Base-by-base conservation (phyloP, 2,888 invertebrate genomes). In the Emmelina monodactyla region DNA sequence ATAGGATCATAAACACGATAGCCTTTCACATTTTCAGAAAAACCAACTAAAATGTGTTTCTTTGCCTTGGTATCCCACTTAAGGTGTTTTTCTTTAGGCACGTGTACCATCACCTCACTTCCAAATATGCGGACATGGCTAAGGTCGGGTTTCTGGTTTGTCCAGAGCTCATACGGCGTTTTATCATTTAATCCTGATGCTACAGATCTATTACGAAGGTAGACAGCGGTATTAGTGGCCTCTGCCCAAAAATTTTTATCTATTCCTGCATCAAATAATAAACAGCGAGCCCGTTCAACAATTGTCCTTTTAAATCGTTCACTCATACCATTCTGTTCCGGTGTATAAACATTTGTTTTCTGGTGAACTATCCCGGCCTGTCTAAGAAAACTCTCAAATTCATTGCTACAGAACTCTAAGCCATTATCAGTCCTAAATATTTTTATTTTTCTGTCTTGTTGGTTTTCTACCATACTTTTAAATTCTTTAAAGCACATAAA, bases 141-240 rank as follows among this genome's bases (percentile, higher is more conserved):
- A n/a, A n/a, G n/a, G n/a, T n/a, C n/a, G n/a, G n/a, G n/a, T 40
- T 41, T n/a, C 11, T 22, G 5, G 9, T 37, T 37, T 15, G 33
- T 37, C 43, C 46, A 46, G 7, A 38, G 2, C 33, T 44, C 45
- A 37, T 36, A 41, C 13, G 42, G 42, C 6, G 47, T 45, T 31
- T 36, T 44, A 9, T 40, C 28, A 16, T 36, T 14, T 10, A 41
- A 28, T 14, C 28, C 33, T 16, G 37, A 32, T 9, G 39, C 38
- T 10, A 37, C 14, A 2, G 32, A 31, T 13, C 40, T 25, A 16
- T 42, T 42, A 13, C 30, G 25, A 9, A 41, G 2, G 32, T 40
- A 40, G 1, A 39, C 40, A 14, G 41, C 38, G 4, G 39, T 42
- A 30, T 39, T 37, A 0, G 32, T 34, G 16, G 28, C 28, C n/a